phyloP scores from a whole-genome alignment of 2,888 invertebrate species.

The Tupiocoris notatus region DNA sequence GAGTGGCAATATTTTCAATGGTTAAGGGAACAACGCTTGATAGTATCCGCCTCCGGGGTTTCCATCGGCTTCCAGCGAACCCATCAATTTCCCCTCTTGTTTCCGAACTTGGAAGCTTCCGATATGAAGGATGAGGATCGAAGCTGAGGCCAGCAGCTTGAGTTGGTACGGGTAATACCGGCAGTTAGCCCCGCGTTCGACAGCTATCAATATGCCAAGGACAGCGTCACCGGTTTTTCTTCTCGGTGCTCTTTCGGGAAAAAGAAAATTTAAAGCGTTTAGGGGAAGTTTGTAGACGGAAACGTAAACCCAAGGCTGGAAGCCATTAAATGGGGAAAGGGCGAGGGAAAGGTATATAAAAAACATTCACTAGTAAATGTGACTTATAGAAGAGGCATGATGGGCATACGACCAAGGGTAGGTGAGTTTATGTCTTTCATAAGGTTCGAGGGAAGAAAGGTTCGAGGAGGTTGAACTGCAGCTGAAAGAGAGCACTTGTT shows the following conservation, averaged over 20 bases:
- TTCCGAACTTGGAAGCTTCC: neutral
- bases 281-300: slow-evolving; percentile 32
- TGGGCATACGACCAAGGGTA: slow-evolving; percentile 34
- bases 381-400: slow-evolving; percentile 37
- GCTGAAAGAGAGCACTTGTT: neutral
- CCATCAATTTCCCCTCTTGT: slow-evolving; percentile 14
- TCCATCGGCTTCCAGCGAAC: neutral
- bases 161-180: neutral
- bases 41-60: neutral
- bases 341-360: slow-evolving; percentile 25
- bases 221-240: neutral
- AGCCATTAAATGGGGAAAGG: slow-evolving; percentile 3
- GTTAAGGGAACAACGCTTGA: neutral
- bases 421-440: slow-evolving; percentile 36
- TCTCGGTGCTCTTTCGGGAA: neutral
- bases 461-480: neutral
- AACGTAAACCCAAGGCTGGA: slow-evolving; percentile 16
- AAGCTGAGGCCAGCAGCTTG: neutral
- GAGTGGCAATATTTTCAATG: slow-evolving; percentile 1
- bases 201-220: slow-evolving; percentile 27
- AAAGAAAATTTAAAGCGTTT: slow-evolving; percentile 32
- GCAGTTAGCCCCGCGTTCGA: slow-evolving; percentile 32
- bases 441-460: slow-evolving; percentile 5
- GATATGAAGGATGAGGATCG: slow-evolving; percentile 17
- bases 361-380: slow-evolving; percentile 40